Evolutionary conservation across 2,797 vertebrate species (phyloP).

Genomic region (Heterohyrax brucei): DNA sequence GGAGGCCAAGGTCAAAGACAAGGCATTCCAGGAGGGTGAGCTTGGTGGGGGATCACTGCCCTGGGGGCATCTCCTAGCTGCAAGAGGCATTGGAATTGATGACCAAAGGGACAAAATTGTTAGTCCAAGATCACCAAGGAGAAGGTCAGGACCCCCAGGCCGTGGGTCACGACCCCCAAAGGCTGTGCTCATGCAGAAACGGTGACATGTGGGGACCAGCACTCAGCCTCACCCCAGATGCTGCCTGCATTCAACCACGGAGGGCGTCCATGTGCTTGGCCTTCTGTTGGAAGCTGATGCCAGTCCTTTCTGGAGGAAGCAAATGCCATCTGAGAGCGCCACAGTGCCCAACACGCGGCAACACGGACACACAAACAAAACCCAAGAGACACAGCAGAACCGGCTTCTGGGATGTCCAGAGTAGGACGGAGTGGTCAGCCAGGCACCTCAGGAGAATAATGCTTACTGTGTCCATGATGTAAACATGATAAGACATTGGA

Average conservation of each 20-base stretch:
- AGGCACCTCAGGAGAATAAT: not conserved
- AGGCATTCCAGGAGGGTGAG: not conserved
- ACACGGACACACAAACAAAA: not conserved
- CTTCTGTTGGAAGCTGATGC: not conserved
- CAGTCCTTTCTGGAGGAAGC: not conserved
- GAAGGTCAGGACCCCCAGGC: not conserved
- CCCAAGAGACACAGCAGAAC: not conserved
- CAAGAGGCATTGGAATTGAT: not conserved
- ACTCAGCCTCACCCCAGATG: not conserved
- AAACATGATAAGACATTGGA: not conserved
- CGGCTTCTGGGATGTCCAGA: not conserved
- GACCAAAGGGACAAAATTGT: not conserved
- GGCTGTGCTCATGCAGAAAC: not conserved
- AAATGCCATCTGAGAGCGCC: no score
- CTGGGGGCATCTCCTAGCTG: not conserved
- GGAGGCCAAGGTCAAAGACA: not conserved
- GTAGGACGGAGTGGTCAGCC: no score
- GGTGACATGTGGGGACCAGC: not conserved
- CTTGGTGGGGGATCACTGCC: not conserved
- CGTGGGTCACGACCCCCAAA: not conserved
- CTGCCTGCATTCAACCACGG: no score
- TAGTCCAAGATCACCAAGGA: not conserved
- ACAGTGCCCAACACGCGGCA: not conserved
- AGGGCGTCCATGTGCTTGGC: no score
- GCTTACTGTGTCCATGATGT: not conserved